A percentile compares a stretch with the other conserved stretches of the same genome.
Conservation (phyloP, 23 tunicate species). For the Styela clava region DNA sequence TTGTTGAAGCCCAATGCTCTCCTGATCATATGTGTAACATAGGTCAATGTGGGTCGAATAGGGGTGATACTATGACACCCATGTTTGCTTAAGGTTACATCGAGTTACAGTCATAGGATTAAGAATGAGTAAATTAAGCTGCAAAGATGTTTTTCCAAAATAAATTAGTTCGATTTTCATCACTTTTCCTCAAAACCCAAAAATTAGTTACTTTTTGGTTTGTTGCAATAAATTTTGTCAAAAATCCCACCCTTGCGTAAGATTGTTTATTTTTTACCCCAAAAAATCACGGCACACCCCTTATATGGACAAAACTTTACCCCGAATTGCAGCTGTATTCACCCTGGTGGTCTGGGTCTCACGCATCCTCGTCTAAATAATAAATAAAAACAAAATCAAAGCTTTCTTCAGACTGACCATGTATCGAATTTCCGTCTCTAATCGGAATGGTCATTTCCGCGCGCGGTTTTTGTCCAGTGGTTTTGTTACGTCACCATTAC, state of each 20-base stretch:
- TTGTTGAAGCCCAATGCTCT: too few species aligned
- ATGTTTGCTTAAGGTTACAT: too few species aligned
- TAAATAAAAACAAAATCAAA: not conserved
- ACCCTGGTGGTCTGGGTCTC: not conserved
- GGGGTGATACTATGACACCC: too few species aligned
- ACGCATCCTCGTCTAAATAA: not conserved
- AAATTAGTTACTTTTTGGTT: not conserved
- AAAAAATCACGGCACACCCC: not conserved
- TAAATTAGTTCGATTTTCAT: too few species aligned
- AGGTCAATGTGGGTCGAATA: too few species aligned
- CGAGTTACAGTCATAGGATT: too few species aligned
- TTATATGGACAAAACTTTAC: not conserved
- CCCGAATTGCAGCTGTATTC: not conserved
- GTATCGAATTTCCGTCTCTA: not conserved
- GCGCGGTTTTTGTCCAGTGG: not conserved
- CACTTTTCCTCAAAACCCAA: too few species aligned
- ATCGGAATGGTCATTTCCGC: not conserved
- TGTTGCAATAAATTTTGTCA: not conserved
- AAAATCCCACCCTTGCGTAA: not conserved
- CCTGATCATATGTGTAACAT: too few species aligned
- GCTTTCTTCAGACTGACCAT: not conserved
- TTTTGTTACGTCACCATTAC: not conserved
- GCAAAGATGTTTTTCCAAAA: too few species aligned
- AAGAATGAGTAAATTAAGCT: too few species aligned
- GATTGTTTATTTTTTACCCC: not conserved